Base-by-base conservation (phyloP, 2,113 vertebrate genomes). In the Anguilla rostrata region DNA sequence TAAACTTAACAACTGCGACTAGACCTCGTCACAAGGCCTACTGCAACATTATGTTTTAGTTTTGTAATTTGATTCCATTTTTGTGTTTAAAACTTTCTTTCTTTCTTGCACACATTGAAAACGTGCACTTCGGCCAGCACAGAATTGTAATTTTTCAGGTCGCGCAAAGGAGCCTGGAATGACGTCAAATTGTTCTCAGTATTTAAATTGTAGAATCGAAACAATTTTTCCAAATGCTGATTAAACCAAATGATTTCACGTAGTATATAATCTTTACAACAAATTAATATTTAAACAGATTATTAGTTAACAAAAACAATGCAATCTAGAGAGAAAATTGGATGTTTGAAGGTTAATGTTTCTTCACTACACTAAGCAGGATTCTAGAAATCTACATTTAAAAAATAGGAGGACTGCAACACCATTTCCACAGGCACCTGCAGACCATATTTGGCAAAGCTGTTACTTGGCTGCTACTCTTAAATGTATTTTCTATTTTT, bases 1-100 rank as follows among this genome's bases (percentile, higher is more conserved):
- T 88, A 26, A 93, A 88, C 8, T 11, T n/a, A 29, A 85, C 82
- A 91, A 84, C 78, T 84, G 57, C 90, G 78, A 16, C 39, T 41
- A 66, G 3, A 7, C 63, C 6, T 39, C 15, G 16, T 78, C 26
- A 79, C 83, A 26, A 41, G 78, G 15, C 78, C n/a, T 39, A n/a
- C 34, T 53, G 49, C 12, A 53, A 53, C 49, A 9, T 53, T 53
- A 53, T 12, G 49, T 11, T 53, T 53, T 53, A 43, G 83, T 7
- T 1, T 34, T 43, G 66, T 0, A 43, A 79, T 83, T 75, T n/a
- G 20, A 34, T 80, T 86, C 11, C 63, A 29, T 46, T 11, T 60
- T 82, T 57, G 29, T 53, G 49, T 53, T 56, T 11, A 46, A 8
- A 46, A 34, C 66, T 41, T 46, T 16, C 34, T 16, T 34, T 20